phyloP scores from a whole-genome alignment of 2,888 invertebrate genomes.

The Hanleya hanleyi region DNA sequence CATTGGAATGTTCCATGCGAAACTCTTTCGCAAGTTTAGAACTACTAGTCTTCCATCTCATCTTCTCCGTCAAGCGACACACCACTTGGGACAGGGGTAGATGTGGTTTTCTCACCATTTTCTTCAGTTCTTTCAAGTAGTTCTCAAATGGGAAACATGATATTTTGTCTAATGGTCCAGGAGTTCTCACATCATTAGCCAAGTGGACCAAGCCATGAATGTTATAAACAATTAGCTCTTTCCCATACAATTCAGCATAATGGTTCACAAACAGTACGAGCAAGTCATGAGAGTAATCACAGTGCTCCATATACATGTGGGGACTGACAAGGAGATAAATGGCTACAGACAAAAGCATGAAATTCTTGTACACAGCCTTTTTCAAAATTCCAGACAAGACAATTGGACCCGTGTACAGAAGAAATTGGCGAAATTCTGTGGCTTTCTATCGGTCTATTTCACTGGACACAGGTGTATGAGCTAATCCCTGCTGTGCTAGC shows the following conservation, averaged over 20 bases:
- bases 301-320: background rate
- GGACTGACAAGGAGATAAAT: background rate
- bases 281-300: slow-evolving; percentile 15
- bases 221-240: slow-evolving; percentile 39
- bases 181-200: background rate
- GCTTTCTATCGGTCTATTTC: slow-evolving; percentile 67
- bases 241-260: slow-evolving; percentile 23
- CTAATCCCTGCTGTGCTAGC: no score
- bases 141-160: background rate
- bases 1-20: no score
- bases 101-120: slow-evolving; percentile 16
- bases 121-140: background rate
- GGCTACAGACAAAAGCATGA: background rate
- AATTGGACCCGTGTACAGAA: slow-evolving; percentile 53
- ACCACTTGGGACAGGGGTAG: background rate
- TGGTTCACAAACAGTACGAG: slow-evolving; percentile 29
- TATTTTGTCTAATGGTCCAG: background rate
- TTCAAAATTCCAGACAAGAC: background rate
- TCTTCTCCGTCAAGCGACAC: background rate
- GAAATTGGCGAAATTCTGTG: slow-evolving; percentile 54
- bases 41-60: no score
- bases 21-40: no score
- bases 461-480: no score
- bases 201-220: slow-evolving; percentile 14
- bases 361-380: slow-evolving; percentile 28